phyloP scores from a whole-genome alignment of 2,797 vertebrate species.

The Tiaroga cobitis region DNA sequence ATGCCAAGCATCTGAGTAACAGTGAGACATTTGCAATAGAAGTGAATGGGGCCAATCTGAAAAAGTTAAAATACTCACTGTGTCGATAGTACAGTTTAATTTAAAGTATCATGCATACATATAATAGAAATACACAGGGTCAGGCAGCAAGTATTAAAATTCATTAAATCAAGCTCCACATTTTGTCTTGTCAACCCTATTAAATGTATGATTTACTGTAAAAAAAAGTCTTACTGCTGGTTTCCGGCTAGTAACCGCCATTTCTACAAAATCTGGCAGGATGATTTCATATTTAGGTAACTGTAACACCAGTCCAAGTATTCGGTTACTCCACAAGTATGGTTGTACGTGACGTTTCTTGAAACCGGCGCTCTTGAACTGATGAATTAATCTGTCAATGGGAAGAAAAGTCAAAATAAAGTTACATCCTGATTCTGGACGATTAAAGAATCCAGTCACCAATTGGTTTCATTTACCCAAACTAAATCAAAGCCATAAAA shows the following conservation, averaged over 20 bases:
- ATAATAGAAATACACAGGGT: neutral
- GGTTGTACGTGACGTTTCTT: neutral
- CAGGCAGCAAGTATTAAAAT: neutral
- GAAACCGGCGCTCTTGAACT: neutral
- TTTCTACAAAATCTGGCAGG: neutral
- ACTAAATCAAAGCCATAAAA: conserved; percentile 23
- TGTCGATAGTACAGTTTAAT: neutral
- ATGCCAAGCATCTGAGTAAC: neutral
- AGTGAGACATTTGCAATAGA: neutral
- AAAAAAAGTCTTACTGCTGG: neutral
- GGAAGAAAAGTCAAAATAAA: conserved; percentile 4
- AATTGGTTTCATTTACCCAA: conserved; percentile 25
- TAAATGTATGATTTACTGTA: neutral
- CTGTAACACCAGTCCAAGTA: neutral
- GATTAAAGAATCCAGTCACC: conserved; percentile 38
- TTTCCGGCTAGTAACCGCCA: neutral
- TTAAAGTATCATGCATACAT: neutral
- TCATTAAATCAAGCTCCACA: neutral
- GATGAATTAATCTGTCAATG: conserved; percentile 8
- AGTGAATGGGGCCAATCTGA: neutral
- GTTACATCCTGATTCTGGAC: conserved; percentile 13
- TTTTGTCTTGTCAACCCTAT: neutral
- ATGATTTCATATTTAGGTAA: neutral
- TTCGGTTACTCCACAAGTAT: conserved; percentile 3
- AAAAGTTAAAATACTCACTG: neutral